Base-by-base conservation (phyloP, 2,888 invertebrate genomes). In the Drosophila kokeensis region DNA sequence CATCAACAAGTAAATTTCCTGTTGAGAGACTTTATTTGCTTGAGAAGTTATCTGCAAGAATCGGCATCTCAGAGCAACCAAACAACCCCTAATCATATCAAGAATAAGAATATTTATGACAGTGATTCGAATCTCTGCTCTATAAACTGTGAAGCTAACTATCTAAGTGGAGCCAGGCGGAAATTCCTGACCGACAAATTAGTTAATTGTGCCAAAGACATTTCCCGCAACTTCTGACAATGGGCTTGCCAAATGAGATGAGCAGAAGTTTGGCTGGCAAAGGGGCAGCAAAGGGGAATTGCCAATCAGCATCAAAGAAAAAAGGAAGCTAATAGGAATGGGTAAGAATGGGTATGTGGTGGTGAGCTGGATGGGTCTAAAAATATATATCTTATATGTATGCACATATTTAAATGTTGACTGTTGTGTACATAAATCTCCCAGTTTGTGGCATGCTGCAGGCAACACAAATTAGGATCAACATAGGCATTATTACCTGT, bases 401-500 rank as follows among this genome's bases (percentile, higher is more conserved):
- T 30, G 36, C 21, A 40, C 52, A 52, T 54, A 74, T 81, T 63
- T 70, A 63, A 70, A 70, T 81, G 66, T 74, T 68, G 63, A 53
- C 65, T 60, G 6, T 6, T 24, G 50, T 53, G 52, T 63, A 67
- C 76, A 80, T 80, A 82, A 82, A 81, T 79, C 69, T 79, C 27
- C 76, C 76, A 55, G 62, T 69, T 59, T 38, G 69, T 29, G 63
- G 63, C 54, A 52, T 38, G 61, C 64, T 77, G 79, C 79, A 74
- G 74, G 64, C 67, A 57, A 52, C 69, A 72, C 79, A 80, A 76
- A 79, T 80, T 76, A 71, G 68, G 62, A 58, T 78, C 55, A 62
- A 48, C 62, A 69, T 62, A 52, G 30, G 62, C 63, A 52, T 55
- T 36, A 13, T 13, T 55, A 63, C 70, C 79, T 75, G 49, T 36